Evolutionary conservation across 2,113 vertebrate species (phyloP).

Genomic region (Platichthys stellatus): DNA sequence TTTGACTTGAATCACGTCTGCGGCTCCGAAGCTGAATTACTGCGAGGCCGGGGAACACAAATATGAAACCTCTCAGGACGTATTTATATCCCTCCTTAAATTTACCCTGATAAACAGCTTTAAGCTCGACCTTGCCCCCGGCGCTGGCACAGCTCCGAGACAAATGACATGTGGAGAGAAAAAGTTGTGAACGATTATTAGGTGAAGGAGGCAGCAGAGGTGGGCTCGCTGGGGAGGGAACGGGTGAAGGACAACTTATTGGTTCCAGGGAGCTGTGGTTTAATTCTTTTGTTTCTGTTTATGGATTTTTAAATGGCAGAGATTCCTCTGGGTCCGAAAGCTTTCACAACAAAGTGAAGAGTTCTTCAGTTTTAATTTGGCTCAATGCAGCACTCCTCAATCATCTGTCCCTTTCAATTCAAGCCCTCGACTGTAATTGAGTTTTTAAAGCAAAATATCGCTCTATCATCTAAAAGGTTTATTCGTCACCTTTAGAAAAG

Average conservation of each 20-base stretch:
- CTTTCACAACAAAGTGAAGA: neutral
- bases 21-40: conserved; percentile 16
- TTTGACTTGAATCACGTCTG: neutral
- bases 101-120: conserved; percentile 49
- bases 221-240: conserved; percentile 40
- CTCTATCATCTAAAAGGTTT: too few relatives aligned
- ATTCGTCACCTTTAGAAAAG: neutral
- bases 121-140: conserved; percentile 46
- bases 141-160: conserved; percentile 10
- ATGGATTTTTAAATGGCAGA: conserved; percentile 39
- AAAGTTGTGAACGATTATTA: conserved; percentile 35
- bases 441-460: neutral
- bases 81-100: conserved; percentile 40
- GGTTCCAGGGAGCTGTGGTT: conserved; percentile 20
- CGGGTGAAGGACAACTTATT: conserved; percentile 50
- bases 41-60: conserved; percentile 27
- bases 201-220: conserved; percentile 43
- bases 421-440: neutral
- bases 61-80: conserved; percentile 36
- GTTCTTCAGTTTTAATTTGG: conserved; percentile 20
- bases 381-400: neutral
- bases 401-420: neutral
- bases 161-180: conserved; percentile 44
- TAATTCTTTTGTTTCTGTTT: conserved; percentile 22
- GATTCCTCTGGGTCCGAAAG: conserved; percentile 4